Conservation (phyloP, 2,113 vertebrate species). For the Petaurus breviceps region DNA sequence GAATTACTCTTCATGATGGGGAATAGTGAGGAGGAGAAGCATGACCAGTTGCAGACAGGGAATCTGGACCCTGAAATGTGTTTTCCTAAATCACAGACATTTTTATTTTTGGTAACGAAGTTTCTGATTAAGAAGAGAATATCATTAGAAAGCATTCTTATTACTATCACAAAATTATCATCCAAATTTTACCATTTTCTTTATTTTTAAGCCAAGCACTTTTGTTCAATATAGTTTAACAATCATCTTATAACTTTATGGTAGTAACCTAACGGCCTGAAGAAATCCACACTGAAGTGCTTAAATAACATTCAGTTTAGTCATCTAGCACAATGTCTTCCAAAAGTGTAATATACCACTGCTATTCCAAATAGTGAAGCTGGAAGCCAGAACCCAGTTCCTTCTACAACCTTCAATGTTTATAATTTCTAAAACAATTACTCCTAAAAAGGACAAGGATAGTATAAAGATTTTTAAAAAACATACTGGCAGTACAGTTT, state of each 20-base stretch:
- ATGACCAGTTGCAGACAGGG: not conserved
- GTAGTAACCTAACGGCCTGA: not conserved
- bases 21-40: not conserved
- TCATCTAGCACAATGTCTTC: constrained; percentile 7
- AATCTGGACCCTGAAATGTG: not conserved
- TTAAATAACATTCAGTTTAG: not conserved
- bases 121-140: not conserved
- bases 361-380: constrained; percentile 40
- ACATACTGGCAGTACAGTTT: constrained; percentile 32
- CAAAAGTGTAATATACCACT: constrained; percentile 28
- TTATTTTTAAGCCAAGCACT: constrained; percentile 39
- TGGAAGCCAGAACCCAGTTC: constrained; percentile 39
- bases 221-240: constrained; percentile 44
- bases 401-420: not conserved
- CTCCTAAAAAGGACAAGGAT: not conserved
- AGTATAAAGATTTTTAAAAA: not conserved
- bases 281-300: constrained; percentile 8
- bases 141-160: not conserved
- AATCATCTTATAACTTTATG: constrained; percentile 31
- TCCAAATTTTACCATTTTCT: not conserved
- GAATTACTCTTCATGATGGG: not conserved
- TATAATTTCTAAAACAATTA: constrained; percentile 21
- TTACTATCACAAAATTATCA: not conserved
- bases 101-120: not conserved
- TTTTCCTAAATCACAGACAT: not conserved